Base-by-base conservation (phyloP, 2,888 invertebrate species). In the Crossocerus cetratus region DNA sequence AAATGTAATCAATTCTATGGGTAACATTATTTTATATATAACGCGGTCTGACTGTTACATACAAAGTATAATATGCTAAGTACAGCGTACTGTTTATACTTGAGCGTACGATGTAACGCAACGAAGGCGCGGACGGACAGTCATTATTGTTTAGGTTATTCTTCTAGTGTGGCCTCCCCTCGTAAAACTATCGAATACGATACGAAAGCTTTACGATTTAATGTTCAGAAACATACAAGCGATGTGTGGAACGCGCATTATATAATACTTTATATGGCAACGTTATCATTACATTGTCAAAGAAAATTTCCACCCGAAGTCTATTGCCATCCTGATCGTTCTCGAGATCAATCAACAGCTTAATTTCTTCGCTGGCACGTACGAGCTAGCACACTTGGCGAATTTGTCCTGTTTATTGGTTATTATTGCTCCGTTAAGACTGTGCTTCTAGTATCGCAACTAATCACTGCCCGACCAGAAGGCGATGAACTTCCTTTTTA, bases 401-500 rank as follows among this genome's bases (percentile, higher is more conserved):
- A 32, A 32, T 32, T 32, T 11, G 32, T 4, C 32, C 32, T 32
- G 32, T 32, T 32, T 32, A 32, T 4, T 32, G 32, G 32, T 32
- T 32, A 32, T 32, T 32, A 32, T 5, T 45, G 16, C 21, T n/a
- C 5, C 14, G n/a, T 21, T 20, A 60, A 60, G 44, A n/a, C n/a
- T 13, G 21, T 60, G 14, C 45, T 20, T 21, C 20, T 45, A 60
- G 5, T n/a, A 22, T 45, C 44, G 44, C 45, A 43, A 60, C 21
- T 45, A 60, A 44, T 60, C 44, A 45, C 45, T 44, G 44, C 21
- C 44, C 22, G 45, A 60, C 22, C 45, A 60, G 60, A 60, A 60
- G 21, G 60, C 21, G 60, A 60, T 60, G 44, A 60, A 60, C 60
- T 60, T 60, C 60, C 60, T 60, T 60, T 60, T 60, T 60, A 60